These are phyloP conservation scores for Telmatherina bonti DNA, from an alignment of 2,797 vertebrate species.

Conservation along the genomic window DNA sequence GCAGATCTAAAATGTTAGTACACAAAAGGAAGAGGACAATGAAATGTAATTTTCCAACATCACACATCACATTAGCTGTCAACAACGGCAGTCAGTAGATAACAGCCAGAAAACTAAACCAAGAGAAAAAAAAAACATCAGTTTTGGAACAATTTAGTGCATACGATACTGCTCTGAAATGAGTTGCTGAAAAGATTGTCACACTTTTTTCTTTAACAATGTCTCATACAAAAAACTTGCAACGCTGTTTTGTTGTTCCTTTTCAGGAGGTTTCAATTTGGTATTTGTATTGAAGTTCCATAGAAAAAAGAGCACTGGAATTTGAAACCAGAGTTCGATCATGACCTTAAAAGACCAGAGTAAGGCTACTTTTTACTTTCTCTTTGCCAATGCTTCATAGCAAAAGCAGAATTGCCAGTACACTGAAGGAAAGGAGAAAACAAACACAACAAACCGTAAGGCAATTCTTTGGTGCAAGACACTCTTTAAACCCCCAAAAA, in stretches of 20 bases:
- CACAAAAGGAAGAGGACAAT: slow-evolving; percentile 13
- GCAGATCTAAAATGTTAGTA: slow-evolving; percentile 9
- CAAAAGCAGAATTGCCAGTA: not conserved
- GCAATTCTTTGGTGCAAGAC: not conserved
- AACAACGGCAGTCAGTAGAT: not conserved
- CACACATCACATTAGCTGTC: slow-evolving; percentile 3
- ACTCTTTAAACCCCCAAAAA: not conserved
- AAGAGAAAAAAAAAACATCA: not conserved
- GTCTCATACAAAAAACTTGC: not conserved
- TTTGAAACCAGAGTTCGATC: slow-evolving; percentile 6
- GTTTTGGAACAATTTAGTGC: not conserved
- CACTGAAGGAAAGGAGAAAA: not conserved
- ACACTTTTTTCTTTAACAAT: not conserved
- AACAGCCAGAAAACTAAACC: not conserved
- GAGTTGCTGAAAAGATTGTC: not conserved
- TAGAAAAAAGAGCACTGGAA: not conserved
- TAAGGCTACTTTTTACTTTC: not conserved
- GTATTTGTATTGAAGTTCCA: slow-evolving; percentile 2
- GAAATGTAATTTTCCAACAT: slow-evolving; percentile 9
- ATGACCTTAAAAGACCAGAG: not conserved
- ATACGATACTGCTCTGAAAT: not conserved
- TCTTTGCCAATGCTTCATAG: not conserved
- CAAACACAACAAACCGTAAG: slow-evolving; percentile 1
- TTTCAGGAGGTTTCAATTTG: slow-evolving; percentile 22
- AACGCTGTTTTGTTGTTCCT: not conserved